phyloP scores from a whole-genome alignment of 1,140 invertebrate genomes.

The Caenorhabditis brenneri region DNA sequence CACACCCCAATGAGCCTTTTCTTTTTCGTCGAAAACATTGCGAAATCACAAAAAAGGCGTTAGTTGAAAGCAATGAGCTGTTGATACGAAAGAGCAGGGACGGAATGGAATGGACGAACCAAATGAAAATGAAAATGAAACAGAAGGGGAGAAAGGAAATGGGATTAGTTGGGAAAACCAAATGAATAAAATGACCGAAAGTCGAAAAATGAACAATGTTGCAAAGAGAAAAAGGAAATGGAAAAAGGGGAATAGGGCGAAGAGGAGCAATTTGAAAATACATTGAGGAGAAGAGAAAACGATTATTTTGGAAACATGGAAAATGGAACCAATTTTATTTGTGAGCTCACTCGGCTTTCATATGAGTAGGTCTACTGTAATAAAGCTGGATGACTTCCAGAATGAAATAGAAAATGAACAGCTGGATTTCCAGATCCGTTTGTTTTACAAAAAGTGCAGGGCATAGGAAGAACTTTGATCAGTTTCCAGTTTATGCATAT shows the following conservation, averaged over 20 bases:
- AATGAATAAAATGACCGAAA: not conserved
- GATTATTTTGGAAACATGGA: not conserved
- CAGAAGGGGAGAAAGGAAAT: not conserved
- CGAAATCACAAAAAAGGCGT: not conserved
- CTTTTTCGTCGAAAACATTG: not conserved
- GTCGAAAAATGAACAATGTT: not conserved
- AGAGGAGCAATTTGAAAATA: no score
- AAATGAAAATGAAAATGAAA: constrained; percentile 6
- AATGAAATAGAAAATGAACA: no score
- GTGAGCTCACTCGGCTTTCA: no score
- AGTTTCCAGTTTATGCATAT: no score
- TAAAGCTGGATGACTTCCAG: no score
- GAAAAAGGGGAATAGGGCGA: not conserved
- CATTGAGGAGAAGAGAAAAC: not conserved
- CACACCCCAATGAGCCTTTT: not conserved
- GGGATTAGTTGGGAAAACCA: not conserved
- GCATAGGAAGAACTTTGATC: no score
- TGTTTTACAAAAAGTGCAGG: no score
- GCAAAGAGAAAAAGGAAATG: not conserved
- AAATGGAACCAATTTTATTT: no score
- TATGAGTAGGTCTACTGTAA: no score
- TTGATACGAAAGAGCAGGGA: not conserved
- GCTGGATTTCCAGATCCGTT: no score
- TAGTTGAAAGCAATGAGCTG: not conserved
- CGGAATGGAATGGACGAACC: not conserved